phyloP scores from a whole-genome alignment of 1,140 invertebrate genomes.

The Planococcus citri region DNA sequence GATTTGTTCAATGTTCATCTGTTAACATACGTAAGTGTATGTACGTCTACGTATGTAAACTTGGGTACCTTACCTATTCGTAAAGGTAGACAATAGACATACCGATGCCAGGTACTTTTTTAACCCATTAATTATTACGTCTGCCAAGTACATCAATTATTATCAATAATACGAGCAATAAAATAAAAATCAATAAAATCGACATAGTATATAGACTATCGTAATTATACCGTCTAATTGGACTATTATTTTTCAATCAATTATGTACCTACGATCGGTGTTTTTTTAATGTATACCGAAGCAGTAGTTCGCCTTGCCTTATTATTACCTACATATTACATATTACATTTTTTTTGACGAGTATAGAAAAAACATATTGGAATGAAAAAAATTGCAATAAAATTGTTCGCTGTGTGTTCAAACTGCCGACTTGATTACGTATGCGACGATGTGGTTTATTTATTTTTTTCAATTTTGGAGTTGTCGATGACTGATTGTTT shows the following conservation, averaged over 20 bases:
- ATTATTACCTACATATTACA: too few relatives aligned
- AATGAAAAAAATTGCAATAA: background rate
- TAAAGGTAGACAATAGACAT: too few relatives aligned
- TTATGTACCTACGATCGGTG: background rate
- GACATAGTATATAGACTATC: background rate
- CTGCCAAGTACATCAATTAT: background rate
- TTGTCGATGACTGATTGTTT: too few relatives aligned
- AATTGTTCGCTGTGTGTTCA: too few relatives aligned
- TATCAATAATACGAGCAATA: background rate
- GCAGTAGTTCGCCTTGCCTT: background rate
- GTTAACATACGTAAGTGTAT: too few relatives aligned
- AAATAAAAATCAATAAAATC: constrained; percentile 4
- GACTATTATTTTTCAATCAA: constrained; percentile 7
- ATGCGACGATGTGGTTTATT: too few relatives aligned
- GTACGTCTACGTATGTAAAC: too few relatives aligned
- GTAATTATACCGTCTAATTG: constrained; percentile 11
- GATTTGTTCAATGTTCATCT: background rate
- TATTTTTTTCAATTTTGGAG: too few relatives aligned
- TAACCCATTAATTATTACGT: constrained; percentile 15
- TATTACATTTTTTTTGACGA: background rate
- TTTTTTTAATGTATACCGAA: too few relatives aligned
- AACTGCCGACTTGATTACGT: too few relatives aligned
- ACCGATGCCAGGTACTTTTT: background rate
- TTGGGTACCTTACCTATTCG: too few relatives aligned
- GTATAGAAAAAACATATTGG: background rate